Percentiles rank a stretch among this genome's conserved stretches.
These are phyloP conservation scores for silkworm (Bombyx mori) DNA, from an alignment of 1,140 invertebrate species.

Conservation along the genomic window DNA sequence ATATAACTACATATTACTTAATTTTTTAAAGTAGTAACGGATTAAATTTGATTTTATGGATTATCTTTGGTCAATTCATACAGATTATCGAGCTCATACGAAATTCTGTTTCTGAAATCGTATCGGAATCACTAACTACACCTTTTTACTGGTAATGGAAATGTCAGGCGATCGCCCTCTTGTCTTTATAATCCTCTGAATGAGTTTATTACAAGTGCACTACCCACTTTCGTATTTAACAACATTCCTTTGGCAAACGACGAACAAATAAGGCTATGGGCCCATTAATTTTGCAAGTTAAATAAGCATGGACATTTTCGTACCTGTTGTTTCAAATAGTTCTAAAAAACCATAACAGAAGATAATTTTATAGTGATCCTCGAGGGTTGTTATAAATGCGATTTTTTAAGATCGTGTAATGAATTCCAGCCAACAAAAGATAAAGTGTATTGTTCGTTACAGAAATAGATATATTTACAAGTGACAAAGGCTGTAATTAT, in stretches of 20 bases:
- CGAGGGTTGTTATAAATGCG: too few species aligned
- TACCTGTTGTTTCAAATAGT: too few species aligned
- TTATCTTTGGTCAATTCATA: too few species aligned
- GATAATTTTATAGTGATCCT: too few species aligned
- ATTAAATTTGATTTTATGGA: too few species aligned
- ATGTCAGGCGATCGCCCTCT: conserved; percentile 43
- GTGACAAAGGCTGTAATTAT: conserved; percentile 64
- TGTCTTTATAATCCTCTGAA: conserved; percentile 49
- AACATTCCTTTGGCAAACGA: conserved; percentile 28
- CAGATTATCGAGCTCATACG: too few species aligned
- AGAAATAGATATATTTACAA: conserved; percentile 1
- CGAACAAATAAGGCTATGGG: conserved; percentile 20
- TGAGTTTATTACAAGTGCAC: conserved; percentile 39
- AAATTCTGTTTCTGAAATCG: too few species aligned
- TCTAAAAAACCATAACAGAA: too few species aligned
- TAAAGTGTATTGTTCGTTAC: not conserved
- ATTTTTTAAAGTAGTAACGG: too few species aligned
- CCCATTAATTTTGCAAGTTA: conserved; percentile 28
- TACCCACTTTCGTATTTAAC: conserved; percentile 23
- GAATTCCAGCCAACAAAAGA: too few species aligned
- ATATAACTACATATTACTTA: too few species aligned
- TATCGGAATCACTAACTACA: conserved; percentile 4
- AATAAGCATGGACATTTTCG: conserved; percentile 2
- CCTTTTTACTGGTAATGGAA: conserved; percentile 49
- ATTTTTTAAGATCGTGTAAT: too few species aligned